These are phyloP conservation scores for Papilio machaon DNA, from an alignment of 1,140 invertebrate genomes.

Conservation along the genomic window DNA sequence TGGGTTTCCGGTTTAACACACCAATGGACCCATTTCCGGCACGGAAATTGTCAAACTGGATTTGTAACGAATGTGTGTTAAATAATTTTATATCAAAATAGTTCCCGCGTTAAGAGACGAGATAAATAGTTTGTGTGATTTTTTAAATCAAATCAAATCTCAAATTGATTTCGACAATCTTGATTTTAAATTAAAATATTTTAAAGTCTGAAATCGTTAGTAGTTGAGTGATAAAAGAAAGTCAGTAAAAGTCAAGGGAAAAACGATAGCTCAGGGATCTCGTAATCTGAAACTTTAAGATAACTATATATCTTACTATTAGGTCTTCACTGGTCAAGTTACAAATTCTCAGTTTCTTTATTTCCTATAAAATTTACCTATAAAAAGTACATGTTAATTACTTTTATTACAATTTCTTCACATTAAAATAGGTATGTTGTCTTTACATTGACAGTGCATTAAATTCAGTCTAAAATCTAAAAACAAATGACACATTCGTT, in stretches of 20 bases:
- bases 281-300: constrained; percentile 11
- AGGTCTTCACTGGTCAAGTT: neutral
- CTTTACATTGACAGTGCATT: neutral
- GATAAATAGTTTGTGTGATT: neutral
- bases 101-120: neutral
- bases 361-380: neutral
- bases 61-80: constrained; percentile 15
- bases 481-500: neutral
- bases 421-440: neutral
- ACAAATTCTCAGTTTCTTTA: neutral
- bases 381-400: neutral
- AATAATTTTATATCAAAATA: constrained; percentile 2
- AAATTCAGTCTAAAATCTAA: neutral
- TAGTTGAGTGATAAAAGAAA: neutral
- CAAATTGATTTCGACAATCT: neutral
- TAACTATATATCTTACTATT: neutral
- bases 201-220: neutral
- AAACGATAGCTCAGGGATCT: constrained; percentile 16
- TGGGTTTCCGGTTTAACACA: neutral
- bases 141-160: neutral
- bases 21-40: constrained; percentile 9
- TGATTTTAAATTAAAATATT: too few species aligned
- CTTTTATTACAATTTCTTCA: too few species aligned
- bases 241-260: constrained; percentile 1
- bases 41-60: constrained; percentile 6